Conservation (phyloP, 2,797 vertebrate genomes). For the Benthosema pterotum region DNA sequence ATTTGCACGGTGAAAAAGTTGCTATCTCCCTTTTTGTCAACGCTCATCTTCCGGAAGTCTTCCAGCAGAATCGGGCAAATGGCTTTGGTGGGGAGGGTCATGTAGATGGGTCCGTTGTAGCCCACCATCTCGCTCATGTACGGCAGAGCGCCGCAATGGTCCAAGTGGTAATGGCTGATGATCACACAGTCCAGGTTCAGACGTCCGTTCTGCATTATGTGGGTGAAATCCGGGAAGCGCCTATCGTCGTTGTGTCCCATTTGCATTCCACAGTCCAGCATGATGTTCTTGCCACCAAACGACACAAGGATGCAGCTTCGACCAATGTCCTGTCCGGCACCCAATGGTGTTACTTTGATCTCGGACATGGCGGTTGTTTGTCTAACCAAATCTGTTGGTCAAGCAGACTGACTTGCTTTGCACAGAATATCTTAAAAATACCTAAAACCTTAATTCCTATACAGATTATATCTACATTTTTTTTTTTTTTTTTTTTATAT, state of each 20-base stretch:
- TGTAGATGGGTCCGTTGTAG: slow-evolving; percentile 97
- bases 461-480: too few species aligned
- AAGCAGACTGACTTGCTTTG: background rate
- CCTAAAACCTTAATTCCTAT: too few species aligned
- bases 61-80: slow-evolving; percentile 98
- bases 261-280: slow-evolving; percentile 99
- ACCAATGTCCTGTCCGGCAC: slow-evolving; percentile 96
- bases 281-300: slow-evolving; percentile 95
- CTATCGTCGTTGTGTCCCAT: slow-evolving; percentile 98
- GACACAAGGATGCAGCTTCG: slow-evolving; percentile 97
- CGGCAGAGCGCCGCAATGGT: slow-evolving; percentile 95
- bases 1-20: slow-evolving; percentile 99
- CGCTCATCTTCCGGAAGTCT: slow-evolving; percentile 96
- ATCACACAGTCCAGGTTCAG: slow-evolving; percentile 97
- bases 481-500: too few species aligned
- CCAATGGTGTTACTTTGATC: slow-evolving; percentile 94
- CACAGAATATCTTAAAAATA: rapidly evolving
- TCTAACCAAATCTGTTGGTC: background rate
- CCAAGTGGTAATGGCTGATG: slow-evolving; percentile 98
- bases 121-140: slow-evolving; percentile 99
- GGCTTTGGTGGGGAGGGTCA: slow-evolving; percentile 98
- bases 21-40: slow-evolving; percentile 98
- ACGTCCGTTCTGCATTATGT: slow-evolving; percentile 93
- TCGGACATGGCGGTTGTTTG: slow-evolving; percentile 86
- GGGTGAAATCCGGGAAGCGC: slow-evolving; percentile 97